Evolutionary conservation across 2,797 vertebrate genomes (phyloP), one percentile per base, ranked within the genome.

Genomic region (Apogon hyalosoma): DNA sequence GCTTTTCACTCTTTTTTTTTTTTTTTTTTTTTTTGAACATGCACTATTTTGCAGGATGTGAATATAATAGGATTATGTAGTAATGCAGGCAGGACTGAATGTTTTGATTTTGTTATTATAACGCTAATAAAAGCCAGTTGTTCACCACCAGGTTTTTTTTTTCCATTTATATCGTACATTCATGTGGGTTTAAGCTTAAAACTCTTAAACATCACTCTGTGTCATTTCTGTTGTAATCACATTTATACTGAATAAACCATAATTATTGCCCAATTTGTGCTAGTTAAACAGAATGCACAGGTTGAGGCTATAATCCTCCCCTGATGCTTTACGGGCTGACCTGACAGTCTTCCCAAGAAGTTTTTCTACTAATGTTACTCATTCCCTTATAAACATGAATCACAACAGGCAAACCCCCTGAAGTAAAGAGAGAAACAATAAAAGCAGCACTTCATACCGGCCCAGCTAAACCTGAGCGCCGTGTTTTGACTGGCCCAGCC

Each of bases 401-500:
- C 92, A 93, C 91, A 46, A 31, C n/a, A 28, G 36, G 0, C n/a
- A 47, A 41, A 4, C 21, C 24, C 24, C 14, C 18, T 4, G 9
- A 48, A 68, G 55, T 16, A 18, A 8, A 45, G 2, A 19, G 36
- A 63, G 4, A 52, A 18, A 49, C 21, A 51, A 66, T 43, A 50
- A 75, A 62, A 56, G 47, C 47, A 33, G 59, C 45, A 45, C 31
- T 43, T 60, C 55, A 16, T 10, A 92, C 0, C 36, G 7, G 47
- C 7, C 42, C 52, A 15, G 63, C 61, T 31, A 33, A 65, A 49
- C 33, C 33, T 1, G 9, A 31, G 86, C 90, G 92, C 93, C 89
- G 80, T 93, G 92, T 94, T 95, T 92, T 93, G 94, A 94, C 94
- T 91, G 56, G 88, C 89, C 90, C 89, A 92, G 94, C 94, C 94